A percentile compares a stretch with the other conserved stretches of the same genome.
These are phyloP conservation scores for Diaprepes abbreviatus DNA, from an alignment of 2,888 invertebrate genomes.

Conservation along the genomic window DNA sequence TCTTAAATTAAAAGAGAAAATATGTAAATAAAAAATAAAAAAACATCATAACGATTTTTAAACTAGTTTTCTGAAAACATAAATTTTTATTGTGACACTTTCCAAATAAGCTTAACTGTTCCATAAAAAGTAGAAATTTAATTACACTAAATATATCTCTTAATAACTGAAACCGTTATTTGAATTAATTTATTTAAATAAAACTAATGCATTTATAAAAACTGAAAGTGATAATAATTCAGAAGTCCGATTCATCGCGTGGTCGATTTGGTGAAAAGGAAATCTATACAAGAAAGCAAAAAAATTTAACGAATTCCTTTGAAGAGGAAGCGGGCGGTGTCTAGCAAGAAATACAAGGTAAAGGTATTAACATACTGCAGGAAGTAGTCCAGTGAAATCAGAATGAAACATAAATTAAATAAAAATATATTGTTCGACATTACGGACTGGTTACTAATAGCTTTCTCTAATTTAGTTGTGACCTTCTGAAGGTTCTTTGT, in stretches of 20 bases:
- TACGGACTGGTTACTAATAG: too few relatives aligned
- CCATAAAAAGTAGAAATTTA: conserved; percentile 8
- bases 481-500: too few relatives aligned
- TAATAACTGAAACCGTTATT: not conserved
- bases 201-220: not conserved
- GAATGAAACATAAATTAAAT: too few relatives aligned
- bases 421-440: too few relatives aligned
- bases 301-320: not conserved
- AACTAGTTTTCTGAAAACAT: not conserved
- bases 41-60: not conserved
- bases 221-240: conserved; percentile 11
- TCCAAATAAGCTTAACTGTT: not conserved
- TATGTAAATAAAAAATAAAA: too few relatives aligned
- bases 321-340: not conserved
- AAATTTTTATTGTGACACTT: conserved; percentile 7
- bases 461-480: too few relatives aligned
- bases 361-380: not conserved
- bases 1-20: too few relatives aligned
- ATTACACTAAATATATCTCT: not conserved
- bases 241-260: not conserved
- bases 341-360: conserved; percentile 6
- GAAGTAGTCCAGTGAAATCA: not conserved
- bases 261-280: conserved; percentile 12
- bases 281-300: not conserved
- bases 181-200: not conserved